phyloP scores from a whole-genome alignment of 2,797 vertebrate genomes.

The Gymnoscopelus braueri region DNA sequence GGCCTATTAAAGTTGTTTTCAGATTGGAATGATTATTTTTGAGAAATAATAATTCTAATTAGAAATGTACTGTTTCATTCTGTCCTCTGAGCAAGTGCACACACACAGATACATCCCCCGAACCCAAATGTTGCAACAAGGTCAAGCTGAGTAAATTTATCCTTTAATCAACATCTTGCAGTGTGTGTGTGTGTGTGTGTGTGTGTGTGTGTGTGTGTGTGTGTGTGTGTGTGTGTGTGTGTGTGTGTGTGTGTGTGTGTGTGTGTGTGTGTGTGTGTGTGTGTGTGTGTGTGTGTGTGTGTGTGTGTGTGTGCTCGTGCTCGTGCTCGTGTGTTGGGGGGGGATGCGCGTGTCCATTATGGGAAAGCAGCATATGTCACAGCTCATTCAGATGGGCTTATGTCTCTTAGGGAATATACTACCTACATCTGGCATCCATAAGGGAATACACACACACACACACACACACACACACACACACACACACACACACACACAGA shows the following conservation, averaged over 20 bases:
- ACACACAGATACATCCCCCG: too few species aligned
- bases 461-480: neutral
- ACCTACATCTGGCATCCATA: slow-evolving; percentile 61
- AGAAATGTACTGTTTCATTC: too few species aligned
- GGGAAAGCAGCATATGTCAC: slow-evolving; percentile 72
- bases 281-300: too few species aligned
- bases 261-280: too few species aligned
- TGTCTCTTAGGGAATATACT: slow-evolving; percentile 66
- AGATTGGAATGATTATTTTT: too few species aligned
- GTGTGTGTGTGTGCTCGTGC: neutral
- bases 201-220: slow-evolving; percentile 1
- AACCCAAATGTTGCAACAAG: neutral
- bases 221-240: slow-evolving; percentile 11
- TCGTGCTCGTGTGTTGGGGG: slow-evolving; percentile 3
- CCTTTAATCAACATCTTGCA: neutral
- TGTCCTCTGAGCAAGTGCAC: too few species aligned
- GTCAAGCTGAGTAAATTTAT: neutral
- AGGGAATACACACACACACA: slow-evolving; percentile 3
- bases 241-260: neutral
- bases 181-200: too few species aligned
- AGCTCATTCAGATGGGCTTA: slow-evolving; percentile 70
- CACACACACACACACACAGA: slow-evolving; percentile 3
- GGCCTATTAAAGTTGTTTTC: too few species aligned
- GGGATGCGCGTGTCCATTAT: slow-evolving; percentile 55
- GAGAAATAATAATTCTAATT: too few species aligned